These are phyloP conservation scores for Drosophila grimshawi DNA, from an alignment of 1,140 invertebrate genomes.

Conservation along the genomic window DNA sequence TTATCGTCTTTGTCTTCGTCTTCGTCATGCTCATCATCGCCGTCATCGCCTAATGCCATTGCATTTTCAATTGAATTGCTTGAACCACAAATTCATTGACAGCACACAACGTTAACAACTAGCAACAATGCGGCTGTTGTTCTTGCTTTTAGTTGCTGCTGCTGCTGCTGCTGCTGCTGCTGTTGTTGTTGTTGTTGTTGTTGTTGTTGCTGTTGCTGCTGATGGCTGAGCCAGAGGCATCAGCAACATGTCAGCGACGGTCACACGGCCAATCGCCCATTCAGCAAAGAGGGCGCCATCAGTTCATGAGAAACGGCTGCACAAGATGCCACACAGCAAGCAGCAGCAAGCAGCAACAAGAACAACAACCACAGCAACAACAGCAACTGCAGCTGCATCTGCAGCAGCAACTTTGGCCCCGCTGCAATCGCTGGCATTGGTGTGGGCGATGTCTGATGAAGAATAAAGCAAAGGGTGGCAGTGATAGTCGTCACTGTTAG, in stretches of 20 bases:
- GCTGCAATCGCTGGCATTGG: constrained; percentile 66
- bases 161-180: constrained; percentile 2
- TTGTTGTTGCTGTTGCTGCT: constrained; percentile 2
- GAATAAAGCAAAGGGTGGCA: constrained; percentile 18
- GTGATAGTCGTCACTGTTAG: neutral
- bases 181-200: constrained; percentile 4
- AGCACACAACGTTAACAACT: constrained; percentile 63
- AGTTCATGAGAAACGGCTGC: constrained; percentile 73
- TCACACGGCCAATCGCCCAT: constrained; percentile 55
- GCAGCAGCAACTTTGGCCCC: constrained; percentile 62
- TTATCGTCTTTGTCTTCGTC: constrained; percentile 29
- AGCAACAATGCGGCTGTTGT: constrained; percentile 43
- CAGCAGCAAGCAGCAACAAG: constrained; percentile 32
- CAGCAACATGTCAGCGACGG: constrained; percentile 67
- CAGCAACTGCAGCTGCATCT: constrained; percentile 28
- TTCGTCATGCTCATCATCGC: neutral
- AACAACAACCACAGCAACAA: constrained; percentile 8
- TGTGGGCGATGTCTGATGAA: constrained; percentile 45
- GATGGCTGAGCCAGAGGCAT: constrained; percentile 16
- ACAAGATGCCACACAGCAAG: constrained; percentile 73
- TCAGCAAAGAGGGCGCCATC: constrained; percentile 64
- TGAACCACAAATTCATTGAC: constrained; percentile 77
- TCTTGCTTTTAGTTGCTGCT: constrained; percentile 25
- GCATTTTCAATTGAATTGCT: constrained; percentile 72
- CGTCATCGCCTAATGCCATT: constrained; percentile 50